Evolutionary conservation across 2,113 vertebrate genomes (phyloP).

Genomic region (Pseudorectes ferrugineus): DNA sequence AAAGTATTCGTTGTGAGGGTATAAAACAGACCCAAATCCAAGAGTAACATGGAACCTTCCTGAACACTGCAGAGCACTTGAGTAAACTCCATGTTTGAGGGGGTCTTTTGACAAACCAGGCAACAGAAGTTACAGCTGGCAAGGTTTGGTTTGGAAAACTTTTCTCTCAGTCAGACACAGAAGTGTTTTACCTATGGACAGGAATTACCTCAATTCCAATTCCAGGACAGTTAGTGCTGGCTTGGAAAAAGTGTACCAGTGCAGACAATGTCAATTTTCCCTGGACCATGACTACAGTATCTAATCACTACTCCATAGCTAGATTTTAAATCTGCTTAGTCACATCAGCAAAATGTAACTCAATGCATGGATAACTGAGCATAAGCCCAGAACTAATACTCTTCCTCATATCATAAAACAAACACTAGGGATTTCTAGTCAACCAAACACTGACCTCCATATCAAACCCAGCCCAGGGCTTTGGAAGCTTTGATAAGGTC

Average conservation of each 20-base stretch:
- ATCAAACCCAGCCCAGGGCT: background rate
- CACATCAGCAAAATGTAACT: background rate
- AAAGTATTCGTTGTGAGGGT: background rate
- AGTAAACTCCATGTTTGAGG: background rate
- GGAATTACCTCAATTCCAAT: background rate
- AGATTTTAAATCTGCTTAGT: background rate
- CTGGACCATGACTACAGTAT: background rate
- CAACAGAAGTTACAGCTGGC: background rate
- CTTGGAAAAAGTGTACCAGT: background rate
- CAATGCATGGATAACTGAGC: background rate
- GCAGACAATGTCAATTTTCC: background rate
- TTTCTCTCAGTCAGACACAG: background rate
- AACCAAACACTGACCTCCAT: background rate
- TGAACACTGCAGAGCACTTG: background rate
- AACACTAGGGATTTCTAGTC: background rate
- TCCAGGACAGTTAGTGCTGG: background rate
- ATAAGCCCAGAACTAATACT: background rate
- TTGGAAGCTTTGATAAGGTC: background rate
- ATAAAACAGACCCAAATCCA: background rate
- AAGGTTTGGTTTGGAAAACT: background rate
- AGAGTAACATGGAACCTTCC: background rate
- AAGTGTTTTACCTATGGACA: background rate
- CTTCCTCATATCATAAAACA: background rate
- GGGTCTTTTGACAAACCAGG: background rate
- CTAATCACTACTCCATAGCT: background rate